A percentile compares a stretch with the other conserved stretches of the same genome.
These are phyloP conservation scores for Drosophila biarmipes DNA, from an alignment of 1,140 invertebrate genomes.

Conservation along the genomic window DNA sequence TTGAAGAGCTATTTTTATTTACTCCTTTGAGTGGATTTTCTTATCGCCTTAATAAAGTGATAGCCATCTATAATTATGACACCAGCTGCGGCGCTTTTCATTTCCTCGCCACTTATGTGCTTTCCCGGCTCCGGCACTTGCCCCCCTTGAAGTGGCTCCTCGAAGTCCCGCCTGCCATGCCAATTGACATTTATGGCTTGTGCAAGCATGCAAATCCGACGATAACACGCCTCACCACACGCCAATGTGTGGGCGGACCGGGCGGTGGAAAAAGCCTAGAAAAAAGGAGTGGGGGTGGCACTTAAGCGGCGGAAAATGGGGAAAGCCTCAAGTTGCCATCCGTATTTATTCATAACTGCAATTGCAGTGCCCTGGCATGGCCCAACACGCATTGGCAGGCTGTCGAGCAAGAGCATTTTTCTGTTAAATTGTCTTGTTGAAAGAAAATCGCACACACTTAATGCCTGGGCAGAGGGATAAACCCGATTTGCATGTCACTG, in stretches of 20 bases:
- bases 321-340: constrained; percentile 36
- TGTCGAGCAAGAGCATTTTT: constrained; percentile 77
- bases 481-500: constrained; percentile 71
- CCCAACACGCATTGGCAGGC: constrained; percentile 57
- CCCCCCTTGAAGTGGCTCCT: constrained; percentile 1
- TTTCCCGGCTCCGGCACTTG: constrained; percentile 12
- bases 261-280: constrained; percentile 4
- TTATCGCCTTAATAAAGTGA: constrained; percentile 37
- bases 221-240: constrained; percentile 72
- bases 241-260: constrained; percentile 21
- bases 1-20: not conserved
- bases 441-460: constrained; percentile 79
- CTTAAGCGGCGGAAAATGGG: constrained; percentile 11
- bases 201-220: constrained; percentile 70
- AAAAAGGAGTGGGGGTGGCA: constrained; percentile 8
- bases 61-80: constrained; percentile 57
- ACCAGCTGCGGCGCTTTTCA: constrained; percentile 48
- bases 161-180: constrained; percentile 29
- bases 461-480: constrained; percentile 55
- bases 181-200: constrained; percentile 81
- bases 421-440: constrained; percentile 79
- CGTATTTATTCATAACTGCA: constrained; percentile 77
- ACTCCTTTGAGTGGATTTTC: constrained; percentile 10
- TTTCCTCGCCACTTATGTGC: constrained; percentile 42
- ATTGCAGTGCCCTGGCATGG: constrained; percentile 22